Evolutionary conservation across 2,797 vertebrate genomes (phyloP).

Genomic region (Artibeus lituratus): DNA sequence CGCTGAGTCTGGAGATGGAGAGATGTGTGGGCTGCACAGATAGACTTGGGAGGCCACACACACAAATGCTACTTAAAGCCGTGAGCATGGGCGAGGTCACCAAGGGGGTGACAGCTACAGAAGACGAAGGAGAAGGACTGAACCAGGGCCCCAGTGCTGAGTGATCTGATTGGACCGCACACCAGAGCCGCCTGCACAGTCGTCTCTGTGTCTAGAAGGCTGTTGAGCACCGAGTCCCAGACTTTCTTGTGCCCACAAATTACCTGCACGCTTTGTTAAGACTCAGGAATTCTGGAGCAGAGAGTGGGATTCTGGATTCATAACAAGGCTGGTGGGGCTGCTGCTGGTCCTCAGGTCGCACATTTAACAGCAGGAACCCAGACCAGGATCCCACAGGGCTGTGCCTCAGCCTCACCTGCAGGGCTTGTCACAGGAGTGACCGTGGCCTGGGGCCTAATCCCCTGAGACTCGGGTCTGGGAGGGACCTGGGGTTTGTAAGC

Average conservation of each 20-base stretch:
- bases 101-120: not conserved
- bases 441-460: not conserved
- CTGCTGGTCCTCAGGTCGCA: not conserved
- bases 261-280: rapidly evolving
- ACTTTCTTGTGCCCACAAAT: too few species aligned
- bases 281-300: not conserved
- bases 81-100: not conserved
- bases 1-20: too few species aligned
- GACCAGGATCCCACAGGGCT: not conserved
- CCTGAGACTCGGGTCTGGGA: not conserved
- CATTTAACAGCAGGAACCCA: not conserved
- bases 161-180: rapidly evolving
- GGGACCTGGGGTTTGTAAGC: not conserved
- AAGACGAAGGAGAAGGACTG: not conserved
- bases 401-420: not conserved
- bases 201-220: too few species aligned
- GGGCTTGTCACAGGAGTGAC: not conserved
- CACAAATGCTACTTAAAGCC: too few species aligned
- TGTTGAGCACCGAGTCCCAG: too few species aligned
- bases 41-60: too few species aligned
- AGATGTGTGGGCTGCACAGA: too few species aligned
- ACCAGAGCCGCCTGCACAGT: not conserved
- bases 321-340: not conserved
- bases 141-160: not conserved
- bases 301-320: not conserved